Evolutionary conservation across 1,140 invertebrate genomes (phyloP).

Genomic region (Drosophila persimilis): DNA sequence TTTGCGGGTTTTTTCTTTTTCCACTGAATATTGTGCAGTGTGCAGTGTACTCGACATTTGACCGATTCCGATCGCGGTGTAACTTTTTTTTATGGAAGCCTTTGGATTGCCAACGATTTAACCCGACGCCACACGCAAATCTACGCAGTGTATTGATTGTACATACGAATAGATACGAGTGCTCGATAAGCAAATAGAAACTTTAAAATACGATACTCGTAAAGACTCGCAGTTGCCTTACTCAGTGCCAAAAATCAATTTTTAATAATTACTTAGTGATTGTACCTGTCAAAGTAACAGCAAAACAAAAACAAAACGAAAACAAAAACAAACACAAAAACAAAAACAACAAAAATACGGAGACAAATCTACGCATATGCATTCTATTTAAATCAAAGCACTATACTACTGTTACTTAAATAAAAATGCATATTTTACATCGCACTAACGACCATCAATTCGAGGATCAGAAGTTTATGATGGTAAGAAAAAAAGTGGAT

Average conservation of each 20-base stretch:
- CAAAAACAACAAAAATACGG: slow-evolving; percentile 5
- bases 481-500: slow-evolving; percentile 64
- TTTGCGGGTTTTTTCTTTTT: slow-evolving; percentile 76
- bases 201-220: slow-evolving; percentile 4
- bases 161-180: slow-evolving; percentile 8
- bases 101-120: too few species aligned
- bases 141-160: background rate
- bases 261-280: slow-evolving; percentile 60
- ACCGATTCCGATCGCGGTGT: slow-evolving; percentile 28
- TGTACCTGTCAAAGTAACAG: slow-evolving; percentile 69
- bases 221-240: slow-evolving; percentile 72
- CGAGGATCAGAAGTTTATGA: slow-evolving; percentile 83
- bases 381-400: slow-evolving; percentile 28
- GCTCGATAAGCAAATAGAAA: slow-evolving; percentile 11
- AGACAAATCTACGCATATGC: slow-evolving; percentile 42
- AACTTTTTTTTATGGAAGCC: slow-evolving; percentile 9
- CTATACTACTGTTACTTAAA: slow-evolving; percentile 13
- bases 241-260: slow-evolving; percentile 72
- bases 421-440: slow-evolving; percentile 81
- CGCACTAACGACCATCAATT: slow-evolving; percentile 82
- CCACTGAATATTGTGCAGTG: slow-evolving; percentile 54
- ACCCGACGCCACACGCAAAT: slow-evolving; percentile 5
- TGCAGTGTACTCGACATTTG: slow-evolving; percentile 40
- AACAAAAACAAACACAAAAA: slow-evolving; percentile 4
- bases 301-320: slow-evolving; percentile 8